These are phyloP conservation scores for Eptesicus fuscus DNA, from an alignment of 2,113 vertebrate species.

Conservation along the genomic window DNA sequence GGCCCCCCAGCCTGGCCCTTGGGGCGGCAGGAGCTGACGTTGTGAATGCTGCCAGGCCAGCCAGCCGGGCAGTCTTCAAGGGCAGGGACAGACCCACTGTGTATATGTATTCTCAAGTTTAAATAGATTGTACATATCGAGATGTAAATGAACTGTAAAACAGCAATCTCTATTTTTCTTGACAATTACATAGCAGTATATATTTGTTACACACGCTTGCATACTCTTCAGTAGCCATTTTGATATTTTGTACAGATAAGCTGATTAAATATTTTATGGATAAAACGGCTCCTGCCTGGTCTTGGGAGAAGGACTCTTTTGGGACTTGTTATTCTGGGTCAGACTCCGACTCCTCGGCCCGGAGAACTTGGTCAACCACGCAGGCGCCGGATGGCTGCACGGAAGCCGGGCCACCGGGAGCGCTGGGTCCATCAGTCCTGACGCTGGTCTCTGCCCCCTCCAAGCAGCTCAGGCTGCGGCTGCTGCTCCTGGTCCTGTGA, in stretches of 20 bases:
- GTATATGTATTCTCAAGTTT: conserved; percentile 85
- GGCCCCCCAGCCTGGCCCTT: background rate
- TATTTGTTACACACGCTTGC: conserved; percentile 87
- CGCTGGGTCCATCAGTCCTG: rapidly evolving
- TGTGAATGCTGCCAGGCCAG: background rate
- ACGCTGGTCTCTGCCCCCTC: no score
- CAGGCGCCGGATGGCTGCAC: rapidly evolving
- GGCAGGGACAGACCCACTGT: conserved; percentile 81
- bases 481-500: background rate
- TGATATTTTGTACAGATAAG: conserved; percentile 88
- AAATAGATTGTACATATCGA: conserved; percentile 90
- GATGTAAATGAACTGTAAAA: conserved; percentile 92
- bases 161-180: conserved; percentile 88
- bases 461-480: background rate
- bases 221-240: conserved; percentile 82
- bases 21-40: background rate
- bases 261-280: conserved; percentile 90
- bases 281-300: conserved; percentile 48
- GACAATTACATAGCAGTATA: conserved; percentile 87
- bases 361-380: background rate
- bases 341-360: background rate
- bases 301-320: background rate
- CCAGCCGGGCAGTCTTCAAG: conserved; percentile 64
- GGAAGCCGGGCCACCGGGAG: rapidly evolving
- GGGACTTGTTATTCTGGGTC: background rate